Percentiles rank a stretch among this genome's conserved stretches.
Evolutionary conservation across 2,113 vertebrate species (phyloP).

Genomic region (Pyrgilauda ruficollis): DNA sequence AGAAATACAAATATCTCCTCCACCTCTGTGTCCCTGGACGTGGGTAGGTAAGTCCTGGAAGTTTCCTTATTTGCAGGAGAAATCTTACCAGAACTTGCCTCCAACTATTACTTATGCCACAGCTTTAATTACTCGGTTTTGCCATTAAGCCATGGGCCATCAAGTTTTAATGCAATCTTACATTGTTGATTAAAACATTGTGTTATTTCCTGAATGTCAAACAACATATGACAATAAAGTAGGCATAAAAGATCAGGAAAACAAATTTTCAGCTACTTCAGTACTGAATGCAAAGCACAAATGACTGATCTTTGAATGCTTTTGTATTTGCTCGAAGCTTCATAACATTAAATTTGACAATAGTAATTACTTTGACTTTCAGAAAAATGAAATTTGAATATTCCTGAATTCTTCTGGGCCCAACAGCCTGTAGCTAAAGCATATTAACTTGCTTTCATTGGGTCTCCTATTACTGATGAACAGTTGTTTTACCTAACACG

Average conservation of each 20-base stretch:
- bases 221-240: constrained; percentile 64
- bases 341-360: constrained; percentile 59
- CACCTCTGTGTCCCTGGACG: neutral
- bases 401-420: constrained; percentile 42
- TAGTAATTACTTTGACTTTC: constrained; percentile 60
- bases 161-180: constrained; percentile 60
- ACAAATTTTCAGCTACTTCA: constrained; percentile 20
- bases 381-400: constrained; percentile 48
- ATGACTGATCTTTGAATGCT: constrained; percentile 42
- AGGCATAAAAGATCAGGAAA: constrained; percentile 48
- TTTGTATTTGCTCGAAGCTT: constrained; percentile 17
- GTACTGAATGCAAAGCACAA: neutral
- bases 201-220: constrained; percentile 67
- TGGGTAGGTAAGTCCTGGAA: neutral
- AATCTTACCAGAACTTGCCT: constrained; percentile 28
- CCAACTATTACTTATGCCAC: neutral
- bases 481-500: neutral
- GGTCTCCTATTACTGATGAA: neutral
- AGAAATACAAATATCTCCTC: neutral
- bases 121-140: constrained; percentile 23
- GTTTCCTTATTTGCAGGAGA: constrained; percentile 46
- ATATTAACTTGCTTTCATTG: constrained; percentile 1
- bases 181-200: constrained; percentile 63
- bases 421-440: constrained; percentile 1
- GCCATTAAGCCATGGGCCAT: constrained; percentile 56